A percentile compares a stretch with the other conserved stretches of the same genome.
phyloP scores from a whole-genome alignment of 1,140 invertebrate genomes.

The Drosophila ironensis region DNA sequence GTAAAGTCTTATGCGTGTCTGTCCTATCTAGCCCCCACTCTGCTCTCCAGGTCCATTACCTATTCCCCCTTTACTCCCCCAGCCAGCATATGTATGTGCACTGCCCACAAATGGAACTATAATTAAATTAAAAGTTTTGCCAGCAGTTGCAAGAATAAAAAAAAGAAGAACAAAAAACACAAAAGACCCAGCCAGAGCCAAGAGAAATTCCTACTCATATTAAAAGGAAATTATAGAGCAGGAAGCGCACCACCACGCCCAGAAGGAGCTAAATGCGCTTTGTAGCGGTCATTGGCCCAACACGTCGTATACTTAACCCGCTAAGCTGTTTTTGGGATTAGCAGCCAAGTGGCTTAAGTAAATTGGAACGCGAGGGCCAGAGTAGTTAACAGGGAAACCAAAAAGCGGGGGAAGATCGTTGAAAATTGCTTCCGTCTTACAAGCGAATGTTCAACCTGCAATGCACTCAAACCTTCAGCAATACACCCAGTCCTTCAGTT shows the following conservation, averaged over 20 bases:
- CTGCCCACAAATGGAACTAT: conserved; percentile 69
- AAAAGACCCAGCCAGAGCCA: conserved; percentile 1
- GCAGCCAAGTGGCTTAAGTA: conserved; percentile 37
- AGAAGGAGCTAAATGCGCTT: conserved; percentile 18
- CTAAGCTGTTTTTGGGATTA: conserved; percentile 65
- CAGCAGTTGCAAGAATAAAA: conserved; percentile 40
- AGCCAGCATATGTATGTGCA: conserved; percentile 36
- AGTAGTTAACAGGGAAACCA: background rate
- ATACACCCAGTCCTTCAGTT: no score
- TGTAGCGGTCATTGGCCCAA: conserved; percentile 35
- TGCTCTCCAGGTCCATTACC: no score
- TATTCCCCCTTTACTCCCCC: background rate
- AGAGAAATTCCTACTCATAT: conserved; percentile 36
- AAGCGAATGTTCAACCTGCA: no score
- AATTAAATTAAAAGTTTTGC: conserved; percentile 78
- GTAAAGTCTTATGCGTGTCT: conserved; percentile 55
- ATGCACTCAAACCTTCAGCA: no score
- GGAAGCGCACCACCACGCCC: conserved; percentile 13
- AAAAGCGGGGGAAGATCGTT: background rate
- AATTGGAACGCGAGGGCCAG: conserved; percentile 1
- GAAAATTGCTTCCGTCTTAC: no score
- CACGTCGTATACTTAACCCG: conserved; percentile 68
- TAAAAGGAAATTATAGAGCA: conserved; percentile 50
- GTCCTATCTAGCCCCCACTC: conserved; percentile 13
- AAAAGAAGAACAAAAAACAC: no score